phyloP scores from a whole-genome alignment of 2,797 vertebrate species.

The Anguilla anguilla region DNA sequence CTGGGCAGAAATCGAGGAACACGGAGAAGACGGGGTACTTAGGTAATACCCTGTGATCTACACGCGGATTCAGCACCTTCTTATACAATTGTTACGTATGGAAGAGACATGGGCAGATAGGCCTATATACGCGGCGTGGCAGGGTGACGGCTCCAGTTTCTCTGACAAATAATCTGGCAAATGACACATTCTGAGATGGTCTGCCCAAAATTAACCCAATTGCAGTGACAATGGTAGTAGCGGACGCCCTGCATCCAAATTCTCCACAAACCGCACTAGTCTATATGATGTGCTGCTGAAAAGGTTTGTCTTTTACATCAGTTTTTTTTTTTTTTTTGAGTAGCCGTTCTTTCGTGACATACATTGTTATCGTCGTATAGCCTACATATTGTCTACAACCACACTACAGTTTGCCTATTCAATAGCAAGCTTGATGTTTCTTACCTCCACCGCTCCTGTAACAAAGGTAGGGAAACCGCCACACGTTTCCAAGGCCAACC shows the following conservation, averaged over 20 bases:
- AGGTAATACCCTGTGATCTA: not conserved
- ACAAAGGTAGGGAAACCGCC: slow-evolving; percentile 78
- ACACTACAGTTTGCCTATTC: not conserved
- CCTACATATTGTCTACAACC: too few relatives aligned
- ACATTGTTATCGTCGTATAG: not conserved
- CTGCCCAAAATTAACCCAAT: not conserved
- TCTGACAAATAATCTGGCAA: not conserved
- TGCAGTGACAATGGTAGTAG: not conserved
- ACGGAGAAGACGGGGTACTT: not conserved
- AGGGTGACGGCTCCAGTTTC: not conserved
- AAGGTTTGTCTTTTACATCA: not conserved
- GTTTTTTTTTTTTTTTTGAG: not conserved
- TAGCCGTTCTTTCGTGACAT: not conserved
- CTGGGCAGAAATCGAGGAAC: not conserved
- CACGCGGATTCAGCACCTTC: not conserved
- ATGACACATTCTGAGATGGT: not conserved
- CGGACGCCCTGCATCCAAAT: not conserved
- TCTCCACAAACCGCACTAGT: not conserved
- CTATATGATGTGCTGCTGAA: not conserved
- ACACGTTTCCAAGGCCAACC: slow-evolving; percentile 75
- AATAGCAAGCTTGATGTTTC: not conserved
- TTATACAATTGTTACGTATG: not conserved
- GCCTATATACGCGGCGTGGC: not conserved
- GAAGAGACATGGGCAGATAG: not conserved
- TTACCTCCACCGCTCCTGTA: slow-evolving; percentile 77